Percentiles rank a stretch among this genome's conserved stretches.
Evolutionary conservation across 2,797 vertebrate species (phyloP).

Genomic region (Adrianichthys oophorus): DNA sequence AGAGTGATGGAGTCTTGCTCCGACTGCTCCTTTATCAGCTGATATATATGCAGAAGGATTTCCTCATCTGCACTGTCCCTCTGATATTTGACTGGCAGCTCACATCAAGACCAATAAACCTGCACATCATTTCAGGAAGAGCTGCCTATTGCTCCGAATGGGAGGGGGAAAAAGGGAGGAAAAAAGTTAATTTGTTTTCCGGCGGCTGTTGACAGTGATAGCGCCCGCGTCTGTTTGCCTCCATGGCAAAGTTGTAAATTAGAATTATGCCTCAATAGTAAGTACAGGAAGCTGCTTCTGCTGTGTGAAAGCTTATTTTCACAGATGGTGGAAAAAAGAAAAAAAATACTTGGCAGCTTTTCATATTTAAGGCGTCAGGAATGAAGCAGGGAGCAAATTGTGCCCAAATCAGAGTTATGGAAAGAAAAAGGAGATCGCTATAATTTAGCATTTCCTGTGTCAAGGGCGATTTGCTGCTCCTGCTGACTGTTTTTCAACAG

Average conservation of each 20-base stretch:
- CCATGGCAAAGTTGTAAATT: constrained; percentile 64
- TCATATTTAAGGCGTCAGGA: constrained; percentile 32
- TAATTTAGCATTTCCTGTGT: constrained; percentile 14
- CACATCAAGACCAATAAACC: constrained; percentile 69
- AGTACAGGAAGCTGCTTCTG: constrained; percentile 34
- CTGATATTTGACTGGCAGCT: constrained; percentile 76
- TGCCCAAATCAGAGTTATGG: constrained; percentile 45
- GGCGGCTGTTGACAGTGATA: constrained; percentile 65
- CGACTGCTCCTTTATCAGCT: constrained; percentile 63
- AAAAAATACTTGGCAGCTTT: constrained; percentile 44
- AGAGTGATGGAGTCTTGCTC: constrained; percentile 18
- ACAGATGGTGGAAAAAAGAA: constrained; percentile 5
- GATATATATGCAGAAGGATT: constrained; percentile 75
- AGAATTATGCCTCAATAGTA: constrained; percentile 52
- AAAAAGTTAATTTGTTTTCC: constrained; percentile 74
- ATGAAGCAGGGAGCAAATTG: constrained; percentile 42
- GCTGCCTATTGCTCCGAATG: constrained; percentile 47
- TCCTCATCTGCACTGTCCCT: constrained; percentile 60
- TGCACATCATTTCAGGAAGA: constrained; percentile 63
- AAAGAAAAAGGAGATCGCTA: constrained; percentile 26
- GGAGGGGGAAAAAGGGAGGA: constrained; percentile 9
- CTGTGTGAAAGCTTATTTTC: constrained; percentile 49
- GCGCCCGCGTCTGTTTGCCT: constrained; percentile 52
- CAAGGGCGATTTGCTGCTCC: constrained; percentile 15
- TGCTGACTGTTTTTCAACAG: constrained; percentile 27